Evolutionary conservation across 2,113 vertebrate species (phyloP).

Genomic region (Lepus timidus): DNA sequence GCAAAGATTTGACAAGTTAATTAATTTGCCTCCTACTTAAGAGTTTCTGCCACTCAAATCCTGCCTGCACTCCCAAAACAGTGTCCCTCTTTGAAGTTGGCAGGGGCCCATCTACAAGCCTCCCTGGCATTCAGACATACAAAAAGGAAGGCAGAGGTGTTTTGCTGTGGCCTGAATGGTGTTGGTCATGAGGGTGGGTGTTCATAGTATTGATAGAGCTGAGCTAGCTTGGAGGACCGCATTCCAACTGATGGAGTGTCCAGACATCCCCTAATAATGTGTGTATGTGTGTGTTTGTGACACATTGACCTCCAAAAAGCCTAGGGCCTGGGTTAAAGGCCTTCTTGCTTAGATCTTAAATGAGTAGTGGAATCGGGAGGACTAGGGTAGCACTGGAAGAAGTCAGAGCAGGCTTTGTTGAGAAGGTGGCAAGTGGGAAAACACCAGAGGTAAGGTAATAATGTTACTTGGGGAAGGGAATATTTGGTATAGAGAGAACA

Average conservation of each 20-base stretch:
- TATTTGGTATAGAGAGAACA: neutral
- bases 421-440: neutral
- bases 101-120: conserved; percentile 31
- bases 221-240: neutral
- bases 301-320: neutral
- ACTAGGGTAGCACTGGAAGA: neutral
- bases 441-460: neutral
- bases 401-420: neutral
- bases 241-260: neutral
- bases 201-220: neutral
- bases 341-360: neutral
- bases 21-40: conserved; percentile 74
- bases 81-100: conserved; percentile 60
- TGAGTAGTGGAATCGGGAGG: neutral
- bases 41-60: conserved; percentile 61
- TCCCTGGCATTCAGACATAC: conserved; percentile 22
- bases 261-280: neutral
- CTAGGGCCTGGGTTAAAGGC: neutral
- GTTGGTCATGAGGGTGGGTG: neutral
- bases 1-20: conserved; percentile 73
- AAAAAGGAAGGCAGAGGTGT: conserved; percentile 31
- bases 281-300: neutral
- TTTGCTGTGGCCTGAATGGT: neutral
- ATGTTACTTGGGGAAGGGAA: neutral
- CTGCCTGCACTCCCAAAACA: conserved; percentile 42